phyloP scores from a whole-genome alignment of 2,797 vertebrate species.

The Tauraco hartlaubi region DNA sequence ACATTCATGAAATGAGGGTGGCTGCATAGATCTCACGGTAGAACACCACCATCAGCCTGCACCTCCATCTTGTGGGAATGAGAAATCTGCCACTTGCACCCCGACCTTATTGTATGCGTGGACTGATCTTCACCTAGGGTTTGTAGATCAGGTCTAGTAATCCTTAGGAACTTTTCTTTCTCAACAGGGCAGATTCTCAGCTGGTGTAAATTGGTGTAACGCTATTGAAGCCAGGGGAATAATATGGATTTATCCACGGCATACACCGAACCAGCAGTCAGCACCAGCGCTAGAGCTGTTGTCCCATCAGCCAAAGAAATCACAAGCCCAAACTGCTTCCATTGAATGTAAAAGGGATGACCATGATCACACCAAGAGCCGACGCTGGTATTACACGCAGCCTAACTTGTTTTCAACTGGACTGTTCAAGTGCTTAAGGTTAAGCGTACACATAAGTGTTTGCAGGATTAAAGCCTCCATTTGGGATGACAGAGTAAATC shows the following conservation, averaged over 20 bases:
- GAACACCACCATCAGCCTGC: not conserved
- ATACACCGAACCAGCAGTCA: not conserved
- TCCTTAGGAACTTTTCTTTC: not conserved
- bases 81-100: not conserved
- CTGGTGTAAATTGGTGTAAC: not conserved
- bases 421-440: constrained; percentile 37
- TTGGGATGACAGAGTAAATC: constrained; percentile 55
- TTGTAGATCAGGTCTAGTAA: not conserved
- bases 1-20: not conserved
- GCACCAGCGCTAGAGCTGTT: not conserved
- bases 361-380: rapidly evolving
- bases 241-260: not conserved
- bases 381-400: not conserved
- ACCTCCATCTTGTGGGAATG: not conserved
- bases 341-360: not conserved
- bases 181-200: not conserved
- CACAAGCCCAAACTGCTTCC: not conserved
- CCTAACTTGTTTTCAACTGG: constrained; percentile 19
- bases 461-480: constrained; percentile 50
- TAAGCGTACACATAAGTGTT: constrained; percentile 62
- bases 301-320: not conserved
- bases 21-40: not conserved
- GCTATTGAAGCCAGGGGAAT: not conserved
- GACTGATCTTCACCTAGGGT: not conserved
- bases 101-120: not conserved